Percentiles rank a stretch among this genome's conserved stretches.
Conservation (phyloP, 2,888 invertebrate genomes). For the Periphyllus acericola region DNA sequence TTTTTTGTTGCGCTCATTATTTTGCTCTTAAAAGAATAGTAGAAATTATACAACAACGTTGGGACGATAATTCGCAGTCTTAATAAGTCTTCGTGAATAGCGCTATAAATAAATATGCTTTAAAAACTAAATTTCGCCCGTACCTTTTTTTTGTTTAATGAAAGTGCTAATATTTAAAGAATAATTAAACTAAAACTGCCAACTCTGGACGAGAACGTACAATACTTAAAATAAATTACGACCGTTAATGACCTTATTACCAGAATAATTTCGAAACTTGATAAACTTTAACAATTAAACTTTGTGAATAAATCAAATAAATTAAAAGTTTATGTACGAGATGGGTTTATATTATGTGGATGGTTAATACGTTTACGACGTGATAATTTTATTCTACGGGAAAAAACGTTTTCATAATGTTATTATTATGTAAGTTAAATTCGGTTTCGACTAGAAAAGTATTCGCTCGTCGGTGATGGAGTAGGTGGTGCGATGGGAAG, state of each 20-base stretch:
- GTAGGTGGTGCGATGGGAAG: not conserved
- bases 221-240: conserved; percentile 20
- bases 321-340: conserved; percentile 32
- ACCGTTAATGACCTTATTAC: conserved; percentile 22
- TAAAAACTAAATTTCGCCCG: not conserved
- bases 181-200: not conserved
- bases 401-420: conserved; percentile 5
- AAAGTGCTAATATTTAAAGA: not conserved
- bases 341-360: not conserved
- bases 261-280: conserved; percentile 32
- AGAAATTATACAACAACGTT: too few species aligned
- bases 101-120: not conserved
- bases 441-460: not conserved
- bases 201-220: not conserved
- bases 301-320: conserved; percentile 49
- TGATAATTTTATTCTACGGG: not conserved
- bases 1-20: too few species aligned
- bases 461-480: not conserved
- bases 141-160: not conserved
- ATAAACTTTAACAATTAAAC: conserved; percentile 51
- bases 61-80: too few species aligned
- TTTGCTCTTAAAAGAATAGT: too few species aligned
- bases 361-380: conserved; percentile 15
- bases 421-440: not conserved
- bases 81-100: not conserved